Conservation (phyloP, 2,797 vertebrate species). For the Cirrhinus mrigala region DNA sequence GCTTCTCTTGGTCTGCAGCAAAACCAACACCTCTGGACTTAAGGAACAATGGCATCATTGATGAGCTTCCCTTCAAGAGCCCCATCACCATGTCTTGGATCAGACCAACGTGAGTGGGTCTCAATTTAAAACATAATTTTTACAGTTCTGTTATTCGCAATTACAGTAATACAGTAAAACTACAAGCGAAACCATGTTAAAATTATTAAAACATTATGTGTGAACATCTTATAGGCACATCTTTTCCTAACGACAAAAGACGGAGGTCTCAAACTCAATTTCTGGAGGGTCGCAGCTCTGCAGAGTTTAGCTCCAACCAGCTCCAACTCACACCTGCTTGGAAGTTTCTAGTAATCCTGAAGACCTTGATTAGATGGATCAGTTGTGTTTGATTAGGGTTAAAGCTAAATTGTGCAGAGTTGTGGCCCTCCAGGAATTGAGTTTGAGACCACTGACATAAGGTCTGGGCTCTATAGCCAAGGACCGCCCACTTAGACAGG, state of each 20-base stretch:
- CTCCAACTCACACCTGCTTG: too few relatives aligned
- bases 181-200: not conserved
- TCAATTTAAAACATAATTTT: not conserved
- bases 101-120: slow-evolving; percentile 89
- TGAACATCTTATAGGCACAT: not conserved
- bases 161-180: not conserved
- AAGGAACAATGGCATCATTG: slow-evolving; percentile 92
- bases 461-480: not conserved
- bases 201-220: not conserved
- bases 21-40: slow-evolving; percentile 94
- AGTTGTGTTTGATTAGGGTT: too few relatives aligned
- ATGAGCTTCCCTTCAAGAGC: slow-evolving; percentile 97
- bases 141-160: not conserved
- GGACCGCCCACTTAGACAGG: not conserved
- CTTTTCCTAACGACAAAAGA: not conserved
- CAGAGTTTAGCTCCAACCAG: too few relatives aligned
- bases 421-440: too few relatives aligned
- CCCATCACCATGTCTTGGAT: slow-evolving; percentile 97
- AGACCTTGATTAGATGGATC: too few relatives aligned
- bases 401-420: too few relatives aligned
- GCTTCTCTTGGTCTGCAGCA: slow-evolving; percentile 75
- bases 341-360: too few relatives aligned
- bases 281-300: too few relatives aligned
- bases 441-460: not conserved
- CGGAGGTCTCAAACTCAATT: too few relatives aligned